Base-by-base conservation (phyloP, 2,888 invertebrate species). In the Taphrorychus bicolor region DNA sequence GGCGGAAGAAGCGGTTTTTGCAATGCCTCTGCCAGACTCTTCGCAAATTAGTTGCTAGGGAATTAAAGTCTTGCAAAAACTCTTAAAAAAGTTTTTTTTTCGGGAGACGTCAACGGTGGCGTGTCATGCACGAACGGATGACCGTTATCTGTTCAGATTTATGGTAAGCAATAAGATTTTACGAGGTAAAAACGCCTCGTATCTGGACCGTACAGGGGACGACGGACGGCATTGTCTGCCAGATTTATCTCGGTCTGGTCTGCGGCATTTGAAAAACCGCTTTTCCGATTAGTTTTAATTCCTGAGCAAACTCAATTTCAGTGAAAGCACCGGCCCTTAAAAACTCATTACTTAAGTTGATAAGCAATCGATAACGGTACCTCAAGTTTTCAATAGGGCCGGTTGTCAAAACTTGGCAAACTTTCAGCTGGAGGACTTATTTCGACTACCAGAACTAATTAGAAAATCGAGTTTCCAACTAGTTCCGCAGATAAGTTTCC, bases 151-250 rank as follows among this genome's bases (percentile, higher is more conserved):
- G 66, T 59, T 59, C 57, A 59, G 70, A 70, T 70, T 70, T 70
- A 70, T 70, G 70, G 70, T 53, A 54, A 62, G 70, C 56, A 70
- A 70, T 70, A 69, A 69, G 69, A 52, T 69, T 69, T 69, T 69
- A 69, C 61, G 66, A 52, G 61, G 66, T 61, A 67, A 67, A 67
- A 67, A 62, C 61, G 56, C 60, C 59, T 40, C 60, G 32, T 61
- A 56, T 67, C 57, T 60, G 61, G 57, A 24, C 60, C 4, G 51
- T 54, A 57, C 40, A 59, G 53, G 53, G 32, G 53, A 59, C 59
- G 59, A 59, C 45, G 59, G 59, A 32, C 32, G 32, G 54, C 65
- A 21, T 48, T 32, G 64, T 64, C 48, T 19, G 24, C 49, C 48
- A 52, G 66, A 66, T 66, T 66, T 66, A 66, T 60, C 60, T 3